These are phyloP conservation scores for Rhyacichthys aspro DNA, from an alignment of 2,797 vertebrate genomes.

Conservation along the genomic window DNA sequence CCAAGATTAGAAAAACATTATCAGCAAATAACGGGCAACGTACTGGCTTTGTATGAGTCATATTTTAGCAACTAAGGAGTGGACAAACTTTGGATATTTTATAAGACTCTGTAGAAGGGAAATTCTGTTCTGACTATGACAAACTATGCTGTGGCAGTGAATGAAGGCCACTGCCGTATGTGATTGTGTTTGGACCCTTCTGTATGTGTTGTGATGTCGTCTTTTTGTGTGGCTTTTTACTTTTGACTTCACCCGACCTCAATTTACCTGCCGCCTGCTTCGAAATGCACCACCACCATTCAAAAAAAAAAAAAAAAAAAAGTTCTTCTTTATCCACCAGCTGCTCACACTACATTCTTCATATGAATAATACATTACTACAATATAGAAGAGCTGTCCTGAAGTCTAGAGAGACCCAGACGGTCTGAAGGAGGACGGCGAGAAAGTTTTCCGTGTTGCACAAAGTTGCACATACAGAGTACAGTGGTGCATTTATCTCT, in stretches of 20 bases:
- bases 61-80: background rate
- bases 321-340: slow-evolving; percentile 6
- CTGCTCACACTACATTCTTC: slow-evolving; percentile 18
- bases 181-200: slow-evolving; percentile 61
- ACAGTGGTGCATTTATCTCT: slow-evolving; percentile 32
- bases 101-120: background rate
- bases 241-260: slow-evolving; percentile 69
- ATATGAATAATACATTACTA: slow-evolving; percentile 63
- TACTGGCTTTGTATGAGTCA: background rate
- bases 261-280: slow-evolving; percentile 63
- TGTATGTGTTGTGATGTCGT: slow-evolving; percentile 8
- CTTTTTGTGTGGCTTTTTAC: slow-evolving; percentile 53
- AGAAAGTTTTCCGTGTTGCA: slow-evolving; percentile 29
- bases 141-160: slow-evolving; percentile 60
- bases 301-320: too few relatives aligned
- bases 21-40: background rate
- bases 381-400: slow-evolving; percentile 36
- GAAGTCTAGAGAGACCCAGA: slow-evolving; percentile 27
- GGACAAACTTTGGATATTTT: background rate
- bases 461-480: slow-evolving; percentile 36
- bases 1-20: background rate
- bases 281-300: slow-evolving; percentile 33
- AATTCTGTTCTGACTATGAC: slow-evolving; percentile 35
- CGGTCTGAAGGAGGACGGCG: slow-evolving; percentile 20
- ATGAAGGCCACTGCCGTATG: slow-evolving; percentile 52